Evolutionary conservation across 2,888 invertebrate genomes (phyloP).

Genomic region (Protula sp.): DNA sequence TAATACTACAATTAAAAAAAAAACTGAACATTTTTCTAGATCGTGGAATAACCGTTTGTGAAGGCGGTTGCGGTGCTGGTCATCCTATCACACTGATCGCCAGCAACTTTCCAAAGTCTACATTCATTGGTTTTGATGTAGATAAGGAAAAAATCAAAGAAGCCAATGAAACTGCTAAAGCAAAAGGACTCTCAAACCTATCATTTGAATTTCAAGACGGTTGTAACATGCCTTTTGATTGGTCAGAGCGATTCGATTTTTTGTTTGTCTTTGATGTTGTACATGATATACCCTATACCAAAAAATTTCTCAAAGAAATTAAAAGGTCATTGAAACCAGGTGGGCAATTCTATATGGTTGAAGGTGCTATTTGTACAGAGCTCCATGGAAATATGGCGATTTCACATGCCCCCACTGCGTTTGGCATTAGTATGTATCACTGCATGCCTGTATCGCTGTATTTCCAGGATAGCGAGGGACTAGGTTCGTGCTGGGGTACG

Average conservation of each 20-base stretch:
- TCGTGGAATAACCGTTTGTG: not conserved
- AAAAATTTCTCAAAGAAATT: conserved; percentile 7
- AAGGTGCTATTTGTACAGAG: conserved; percentile 3
- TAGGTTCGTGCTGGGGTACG: conserved; percentile 11
- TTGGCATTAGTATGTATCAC: conserved; percentile 6
- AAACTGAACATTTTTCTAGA: too few relatives aligned
- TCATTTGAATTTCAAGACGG: conserved; percentile 4
- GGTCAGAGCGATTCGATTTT: conserved; percentile 7
- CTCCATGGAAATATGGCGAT: not conserved
- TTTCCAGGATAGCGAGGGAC: conserved; percentile 3
- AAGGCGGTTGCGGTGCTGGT: conserved; percentile 7
- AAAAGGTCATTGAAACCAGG: conserved; percentile 6
- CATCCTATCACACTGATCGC: not conserved
- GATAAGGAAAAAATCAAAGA: conserved; percentile 3
- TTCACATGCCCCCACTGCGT: not conserved
- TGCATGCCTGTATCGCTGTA: conserved; percentile 11
- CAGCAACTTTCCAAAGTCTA: conserved; percentile 5
- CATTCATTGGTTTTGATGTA: conserved; percentile 8
- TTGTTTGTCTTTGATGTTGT: conserved; percentile 2
- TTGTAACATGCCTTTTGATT: conserved; percentile 6
- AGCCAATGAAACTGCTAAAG: not conserved
- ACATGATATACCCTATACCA: conserved; percentile 12
- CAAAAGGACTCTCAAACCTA: not conserved
- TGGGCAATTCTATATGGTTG: conserved; percentile 6
- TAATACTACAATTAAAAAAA: too few relatives aligned